A percentile compares a stretch with the other conserved stretches of the same genome.
phyloP scores from a whole-genome alignment of 2,888 invertebrate species.

The Drosophila mayaguana region DNA sequence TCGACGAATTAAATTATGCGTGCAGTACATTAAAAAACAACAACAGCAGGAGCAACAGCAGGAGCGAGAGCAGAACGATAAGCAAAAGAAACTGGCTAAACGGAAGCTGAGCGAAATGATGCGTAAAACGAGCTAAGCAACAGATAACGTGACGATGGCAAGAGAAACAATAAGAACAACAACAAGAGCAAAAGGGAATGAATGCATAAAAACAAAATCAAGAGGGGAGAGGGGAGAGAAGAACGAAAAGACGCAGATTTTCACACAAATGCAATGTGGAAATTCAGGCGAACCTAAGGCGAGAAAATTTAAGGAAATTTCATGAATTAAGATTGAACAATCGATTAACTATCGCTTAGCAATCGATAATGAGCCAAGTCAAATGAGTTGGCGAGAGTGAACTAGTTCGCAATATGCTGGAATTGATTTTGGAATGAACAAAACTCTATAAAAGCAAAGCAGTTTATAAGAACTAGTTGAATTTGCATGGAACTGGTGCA shows the following conservation, averaged over 20 bases:
- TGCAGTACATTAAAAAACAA: conserved; percentile 66
- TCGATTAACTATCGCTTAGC: not conserved
- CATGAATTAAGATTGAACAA: not conserved
- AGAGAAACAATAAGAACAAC: not conserved
- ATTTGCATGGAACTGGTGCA: not conserved
- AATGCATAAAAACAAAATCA: not conserved
- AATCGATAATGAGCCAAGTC: not conserved
- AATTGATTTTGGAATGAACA: too few species aligned
- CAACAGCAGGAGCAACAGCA: conserved; percentile 21
- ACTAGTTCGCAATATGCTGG: too few species aligned
- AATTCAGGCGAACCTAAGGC: not conserved
- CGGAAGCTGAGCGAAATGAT: conserved; percentile 57
- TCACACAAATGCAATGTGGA: conserved; percentile 21
- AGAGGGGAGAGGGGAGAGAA: not conserved
- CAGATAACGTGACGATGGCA: conserved; percentile 62
- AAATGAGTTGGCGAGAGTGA: not conserved
- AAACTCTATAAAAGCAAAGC: too few species aligned
- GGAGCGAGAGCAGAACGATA: conserved; percentile 12
- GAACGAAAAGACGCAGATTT: conserved; percentile 3
- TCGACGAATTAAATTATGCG: conserved; percentile 80
- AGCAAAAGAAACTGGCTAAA: conserved; percentile 17
- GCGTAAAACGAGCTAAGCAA: conserved; percentile 71
- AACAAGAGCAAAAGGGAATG: not conserved
- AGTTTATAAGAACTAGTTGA: not conserved
- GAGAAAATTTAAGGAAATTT: conserved; percentile 1